A percentile compares a stretch with the other conserved stretches of the same genome.
These are phyloP conservation scores for Galagoides demidoff DNA, from an alignment of 2,797 vertebrate species.

Conservation along the genomic window DNA sequence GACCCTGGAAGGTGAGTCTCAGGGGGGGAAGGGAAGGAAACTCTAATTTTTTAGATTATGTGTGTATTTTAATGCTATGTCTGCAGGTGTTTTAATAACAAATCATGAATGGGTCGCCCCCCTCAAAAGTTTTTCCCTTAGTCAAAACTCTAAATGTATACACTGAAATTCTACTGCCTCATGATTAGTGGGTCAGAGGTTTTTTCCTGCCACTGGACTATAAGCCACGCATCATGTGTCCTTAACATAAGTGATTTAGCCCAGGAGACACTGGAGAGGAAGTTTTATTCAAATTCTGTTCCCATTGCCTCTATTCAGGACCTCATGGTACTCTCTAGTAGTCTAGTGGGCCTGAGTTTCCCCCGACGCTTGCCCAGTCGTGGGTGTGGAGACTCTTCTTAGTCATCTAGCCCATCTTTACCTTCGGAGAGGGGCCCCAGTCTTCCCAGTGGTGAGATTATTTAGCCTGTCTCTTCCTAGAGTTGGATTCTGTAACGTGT, in stretches of 20 bases:
- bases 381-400: neutral
- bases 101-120: neutral
- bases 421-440: neutral
- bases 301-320: neutral
- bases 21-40: neutral
- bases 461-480: neutral
- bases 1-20: neutral
- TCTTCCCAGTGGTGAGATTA: neutral
- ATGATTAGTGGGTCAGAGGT: neutral
- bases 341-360: neutral
- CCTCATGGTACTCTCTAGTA: rapidly evolving
- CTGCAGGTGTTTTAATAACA: neutral
- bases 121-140: neutral
- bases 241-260: neutral
- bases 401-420: neutral
- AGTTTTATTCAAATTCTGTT: neutral
- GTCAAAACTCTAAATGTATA: neutral
- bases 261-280: neutral
- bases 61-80: neutral
- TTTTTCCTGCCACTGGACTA: neutral
- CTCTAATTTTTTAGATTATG: neutral
- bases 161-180: neutral
- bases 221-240: neutral
- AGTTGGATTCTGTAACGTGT: neutral
- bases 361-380: no score